A percentile compares a stretch with the other conserved stretches of the same genome.
These are phyloP conservation scores for Sitta carolinensis DNA, from an alignment of 2,797 vertebrate species.

Conservation along the genomic window DNA sequence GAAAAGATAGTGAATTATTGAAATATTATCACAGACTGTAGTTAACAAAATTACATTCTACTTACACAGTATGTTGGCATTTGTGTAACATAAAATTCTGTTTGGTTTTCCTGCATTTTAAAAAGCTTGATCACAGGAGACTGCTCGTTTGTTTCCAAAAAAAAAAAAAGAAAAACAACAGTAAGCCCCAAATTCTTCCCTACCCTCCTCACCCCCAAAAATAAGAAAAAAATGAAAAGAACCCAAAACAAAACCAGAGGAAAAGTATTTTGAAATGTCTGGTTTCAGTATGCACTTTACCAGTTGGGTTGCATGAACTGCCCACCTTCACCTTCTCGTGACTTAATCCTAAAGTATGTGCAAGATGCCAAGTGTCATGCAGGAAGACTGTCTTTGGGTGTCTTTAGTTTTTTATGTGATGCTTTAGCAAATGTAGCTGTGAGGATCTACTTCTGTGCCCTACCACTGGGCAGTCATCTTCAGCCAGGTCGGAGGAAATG, in stretches of 20 bases:
- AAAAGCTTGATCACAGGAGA: background rate
- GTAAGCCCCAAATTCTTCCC: background rate
- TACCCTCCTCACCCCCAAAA: background rate
- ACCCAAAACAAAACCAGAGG: background rate
- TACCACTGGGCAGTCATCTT: background rate
- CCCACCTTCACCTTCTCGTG: background rate
- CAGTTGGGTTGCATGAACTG: background rate
- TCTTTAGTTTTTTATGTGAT: background rate
- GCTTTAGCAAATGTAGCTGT: background rate
- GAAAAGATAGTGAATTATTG: background rate
- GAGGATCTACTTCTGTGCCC: background rate
- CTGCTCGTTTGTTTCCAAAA: background rate
- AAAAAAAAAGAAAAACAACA: background rate
- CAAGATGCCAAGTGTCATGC: rapidly evolving
- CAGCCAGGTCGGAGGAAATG: background rate
- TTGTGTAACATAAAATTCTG: background rate
- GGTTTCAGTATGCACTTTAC: background rate
- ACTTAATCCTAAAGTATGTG: background rate
- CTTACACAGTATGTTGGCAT: background rate
- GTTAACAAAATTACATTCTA: background rate
- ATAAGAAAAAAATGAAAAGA: background rate
- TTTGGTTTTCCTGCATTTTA: background rate
- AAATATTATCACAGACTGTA: background rate
- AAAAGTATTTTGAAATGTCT: background rate
- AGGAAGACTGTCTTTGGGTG: background rate